Percentiles rank a stretch among this genome's conserved stretches.
These are phyloP conservation scores for Altica lythri DNA, from an alignment of 2,888 invertebrate species.

Conservation along the genomic window DNA sequence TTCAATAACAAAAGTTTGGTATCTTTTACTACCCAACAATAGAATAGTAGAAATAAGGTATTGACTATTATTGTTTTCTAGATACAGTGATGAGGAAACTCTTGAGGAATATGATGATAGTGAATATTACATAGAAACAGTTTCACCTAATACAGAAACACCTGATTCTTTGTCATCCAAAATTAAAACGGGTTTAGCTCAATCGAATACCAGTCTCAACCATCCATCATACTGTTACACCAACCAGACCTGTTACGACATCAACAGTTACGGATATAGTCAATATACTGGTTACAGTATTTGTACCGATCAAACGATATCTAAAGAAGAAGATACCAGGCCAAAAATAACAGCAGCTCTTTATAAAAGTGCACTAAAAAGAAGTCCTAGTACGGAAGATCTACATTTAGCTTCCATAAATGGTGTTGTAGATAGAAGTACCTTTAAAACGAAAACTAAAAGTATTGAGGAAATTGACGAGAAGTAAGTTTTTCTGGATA, in stretches of 20 bases:
- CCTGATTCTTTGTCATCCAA: constrained; percentile 58
- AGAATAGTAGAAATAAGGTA: no score
- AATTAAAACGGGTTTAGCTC: constrained; percentile 41
- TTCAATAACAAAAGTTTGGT: no score
- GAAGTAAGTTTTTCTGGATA: no score
- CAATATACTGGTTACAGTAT: constrained; percentile 53
- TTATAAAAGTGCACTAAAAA: constrained; percentile 65
- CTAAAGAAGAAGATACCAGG: constrained; percentile 57
- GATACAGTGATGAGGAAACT: constrained; percentile 53
- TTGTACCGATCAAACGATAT: constrained; percentile 5
- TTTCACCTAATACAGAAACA: constrained; percentile 45
- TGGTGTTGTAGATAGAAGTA: constrained; percentile 32
- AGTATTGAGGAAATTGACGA: no score
- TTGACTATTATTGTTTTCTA: no score
- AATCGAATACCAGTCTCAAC: constrained; percentile 69
- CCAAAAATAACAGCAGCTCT: constrained; percentile 74
- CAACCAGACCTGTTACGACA: constrained; percentile 77
- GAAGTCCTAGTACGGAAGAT: constrained; percentile 37
- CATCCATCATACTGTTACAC: constrained; percentile 79
- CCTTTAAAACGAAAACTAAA: background rate
- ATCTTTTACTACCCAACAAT: no score
- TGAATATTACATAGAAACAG: constrained; percentile 51
- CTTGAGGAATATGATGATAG: constrained; percentile 50
- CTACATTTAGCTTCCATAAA: constrained; percentile 49
- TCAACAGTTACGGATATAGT: constrained; percentile 73